phyloP scores from a whole-genome alignment of 2,113 vertebrate genomes.

The Anseranas semipalmata region DNA sequence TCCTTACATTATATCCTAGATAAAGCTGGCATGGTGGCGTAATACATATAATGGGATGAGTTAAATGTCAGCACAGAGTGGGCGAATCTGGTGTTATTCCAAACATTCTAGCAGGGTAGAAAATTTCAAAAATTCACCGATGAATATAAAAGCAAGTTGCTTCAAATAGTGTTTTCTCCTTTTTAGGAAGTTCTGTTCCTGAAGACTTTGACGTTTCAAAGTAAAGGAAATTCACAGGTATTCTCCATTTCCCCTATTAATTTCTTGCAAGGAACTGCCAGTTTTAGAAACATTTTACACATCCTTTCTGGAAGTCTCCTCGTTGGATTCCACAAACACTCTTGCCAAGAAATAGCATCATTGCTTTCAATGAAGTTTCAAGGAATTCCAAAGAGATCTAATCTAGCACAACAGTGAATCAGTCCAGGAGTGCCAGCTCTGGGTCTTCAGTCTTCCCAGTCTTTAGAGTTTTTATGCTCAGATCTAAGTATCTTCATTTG shows the following conservation, averaged over 20 bases:
- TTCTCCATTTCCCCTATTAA: neutral
- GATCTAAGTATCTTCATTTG: neutral
- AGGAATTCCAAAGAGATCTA: neutral
- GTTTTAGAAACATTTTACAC: neutral
- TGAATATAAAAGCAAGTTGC: neutral
- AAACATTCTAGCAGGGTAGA: slow-evolving; percentile 12
- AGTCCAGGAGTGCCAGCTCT: neutral
- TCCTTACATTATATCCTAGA: slow-evolving; percentile 21
- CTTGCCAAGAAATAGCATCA: neutral
- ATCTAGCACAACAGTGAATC: neutral
- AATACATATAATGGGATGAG: slow-evolving; percentile 32
- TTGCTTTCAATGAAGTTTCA: neutral
- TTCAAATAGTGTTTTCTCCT: neutral
- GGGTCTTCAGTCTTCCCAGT: neutral
- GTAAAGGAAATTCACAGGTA: neutral
- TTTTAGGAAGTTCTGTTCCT: neutral
- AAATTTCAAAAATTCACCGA: neutral
- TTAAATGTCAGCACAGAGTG: slow-evolving; percentile 65
- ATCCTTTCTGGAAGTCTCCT: neutral
- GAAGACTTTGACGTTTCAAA: neutral
- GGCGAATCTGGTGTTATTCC: slow-evolving; percentile 52
- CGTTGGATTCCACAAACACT: neutral
- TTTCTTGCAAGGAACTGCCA: neutral
- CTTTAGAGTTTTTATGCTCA: neutral
- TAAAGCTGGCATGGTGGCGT: slow-evolving; percentile 22